These are phyloP conservation scores for Ctenochaetus hawaiiensis DNA, from an alignment of 2,797 vertebrate genomes.

Conservation along the genomic window DNA sequence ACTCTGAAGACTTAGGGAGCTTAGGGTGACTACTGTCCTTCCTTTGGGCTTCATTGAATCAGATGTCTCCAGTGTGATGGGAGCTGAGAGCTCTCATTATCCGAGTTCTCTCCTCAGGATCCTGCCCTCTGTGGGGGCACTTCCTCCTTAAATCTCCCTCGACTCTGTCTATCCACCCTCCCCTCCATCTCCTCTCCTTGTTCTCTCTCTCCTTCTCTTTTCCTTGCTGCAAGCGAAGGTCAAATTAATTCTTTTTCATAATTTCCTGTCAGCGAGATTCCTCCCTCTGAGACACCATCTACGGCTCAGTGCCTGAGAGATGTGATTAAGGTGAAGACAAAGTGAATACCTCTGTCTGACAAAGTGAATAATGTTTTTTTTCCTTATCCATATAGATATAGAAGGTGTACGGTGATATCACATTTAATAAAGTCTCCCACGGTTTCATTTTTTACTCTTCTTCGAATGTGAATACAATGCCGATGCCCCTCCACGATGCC, in stretches of 20 bases:
- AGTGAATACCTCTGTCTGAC: constrained; percentile 67
- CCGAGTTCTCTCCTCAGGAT: constrained; percentile 63
- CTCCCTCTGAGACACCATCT: constrained; percentile 70
- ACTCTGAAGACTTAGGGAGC: constrained; percentile 49
- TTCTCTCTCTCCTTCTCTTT: constrained; percentile 26
- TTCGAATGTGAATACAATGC: constrained; percentile 44
- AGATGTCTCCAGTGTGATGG: constrained; percentile 52
- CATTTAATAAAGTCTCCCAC: constrained; percentile 57
- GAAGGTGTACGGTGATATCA: constrained; percentile 38
- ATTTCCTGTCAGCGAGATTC: constrained; percentile 79
- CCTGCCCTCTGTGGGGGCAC: constrained; percentile 64
- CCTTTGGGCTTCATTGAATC: constrained; percentile 64
- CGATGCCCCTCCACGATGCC: constrained; percentile 49
- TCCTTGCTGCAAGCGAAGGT: constrained; percentile 77
- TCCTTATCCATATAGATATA: constrained; percentile 40
- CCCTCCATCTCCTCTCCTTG: neutral
- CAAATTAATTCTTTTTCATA: constrained; percentile 83
- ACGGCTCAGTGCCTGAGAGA: constrained; percentile 66
- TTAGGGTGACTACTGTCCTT: constrained; percentile 60
- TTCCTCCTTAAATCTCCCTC: constrained; percentile 61
- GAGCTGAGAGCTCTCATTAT: constrained; percentile 77
- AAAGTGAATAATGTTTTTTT: constrained; percentile 58
- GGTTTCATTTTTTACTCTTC: constrained; percentile 12
- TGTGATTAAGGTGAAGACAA: constrained; percentile 78
- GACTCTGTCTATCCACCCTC: constrained; percentile 40